phyloP scores from a whole-genome alignment of 2,888 invertebrate species.

The Microctonus hyperodae region DNA sequence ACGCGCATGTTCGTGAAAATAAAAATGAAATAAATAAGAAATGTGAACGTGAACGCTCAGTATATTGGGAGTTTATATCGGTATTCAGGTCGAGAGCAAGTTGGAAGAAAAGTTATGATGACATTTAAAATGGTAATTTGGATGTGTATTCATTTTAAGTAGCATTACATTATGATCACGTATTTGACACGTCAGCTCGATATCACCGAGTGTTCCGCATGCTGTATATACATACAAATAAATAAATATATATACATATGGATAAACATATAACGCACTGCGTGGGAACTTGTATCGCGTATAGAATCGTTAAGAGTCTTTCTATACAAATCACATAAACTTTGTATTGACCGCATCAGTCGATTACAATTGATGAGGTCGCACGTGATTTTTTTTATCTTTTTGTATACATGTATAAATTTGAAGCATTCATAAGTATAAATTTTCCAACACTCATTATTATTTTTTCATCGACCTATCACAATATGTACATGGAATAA shows the following conservation, averaged over 20 bases:
- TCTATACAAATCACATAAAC: constrained; percentile 22
- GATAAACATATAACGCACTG: constrained; percentile 39
- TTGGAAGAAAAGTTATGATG: constrained; percentile 33
- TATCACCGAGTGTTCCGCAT: constrained; percentile 36
- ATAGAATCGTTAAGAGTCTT: constrained; percentile 57
- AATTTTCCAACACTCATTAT: not conserved
- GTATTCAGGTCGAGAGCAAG: constrained; percentile 33
- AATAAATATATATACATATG: constrained; percentile 30
- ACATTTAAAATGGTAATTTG: constrained; percentile 29
- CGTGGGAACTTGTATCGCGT: constrained; percentile 60
- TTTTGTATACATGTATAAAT: not conserved
- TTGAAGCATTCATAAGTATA: no score
- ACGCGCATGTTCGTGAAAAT: not conserved
- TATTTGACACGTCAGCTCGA: constrained; percentile 56
- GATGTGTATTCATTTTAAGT: constrained; percentile 13
- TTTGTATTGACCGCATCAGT: constrained; percentile 9
- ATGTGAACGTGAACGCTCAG: constrained; percentile 13
- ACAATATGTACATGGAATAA: no score
- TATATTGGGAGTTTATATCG: constrained; percentile 28
- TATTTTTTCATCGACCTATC: not conserved
- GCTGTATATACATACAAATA: constrained; percentile 29
- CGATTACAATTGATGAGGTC: constrained; percentile 17
- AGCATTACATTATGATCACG: constrained; percentile 60
- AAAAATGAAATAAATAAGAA: constrained; percentile 12
- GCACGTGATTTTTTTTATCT: constrained; percentile 26